Base-by-base conservation (phyloP, 1,140 invertebrate species). In the Meloidogyne hapla region DNA sequence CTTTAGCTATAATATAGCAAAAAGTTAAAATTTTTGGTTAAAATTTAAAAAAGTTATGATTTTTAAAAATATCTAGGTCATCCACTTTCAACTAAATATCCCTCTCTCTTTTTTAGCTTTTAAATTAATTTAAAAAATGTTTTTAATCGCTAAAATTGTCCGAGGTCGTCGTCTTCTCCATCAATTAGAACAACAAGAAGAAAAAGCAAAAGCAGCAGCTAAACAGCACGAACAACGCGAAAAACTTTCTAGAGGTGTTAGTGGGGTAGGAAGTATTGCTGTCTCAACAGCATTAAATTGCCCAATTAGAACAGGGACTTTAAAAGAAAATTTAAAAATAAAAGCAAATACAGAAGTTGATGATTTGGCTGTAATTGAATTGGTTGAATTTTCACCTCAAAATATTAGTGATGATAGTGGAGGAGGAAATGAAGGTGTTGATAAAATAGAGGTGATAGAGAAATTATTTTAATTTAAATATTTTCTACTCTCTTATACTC, bases 141-240 rank as follows among this genome's bases (percentile, higher is more conserved):
- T 82, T 73, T 40, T 82, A 28, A 82, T 82, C 42, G 75, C 81
- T 0, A 82, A 82, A 63, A 82, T 82, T 26, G 81, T 82, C 9
- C 77, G 81, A 18, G 81, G 81, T 33, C 71, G 81, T 25, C 80
- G 81, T 4, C 65, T 82, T 26, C 68, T 82, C 5, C 81, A 82
- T n/a, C 81, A 82, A 76, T 63, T 82, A 67, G 81, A 81, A 42
- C 79, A 82, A 61, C 56, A 74, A 21, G 82, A 82, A 65, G 80
- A 84, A 45, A 81, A 84, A 64, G 83, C 80, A 61, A 77, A 84
- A 48, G 61, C 45, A 6, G 70, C 71, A 6, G 33, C 38, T 26
- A 38, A 78, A 23, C 56, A 45, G 8, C 33, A 42, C 65, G 69
- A 42, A 77, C 18, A 40, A 15, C n/a, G 69, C 4, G 68, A 75